These are phyloP conservation scores for Syrmaticus mikado DNA, from an alignment of 2,113 vertebrate species.

Conservation along the genomic window DNA sequence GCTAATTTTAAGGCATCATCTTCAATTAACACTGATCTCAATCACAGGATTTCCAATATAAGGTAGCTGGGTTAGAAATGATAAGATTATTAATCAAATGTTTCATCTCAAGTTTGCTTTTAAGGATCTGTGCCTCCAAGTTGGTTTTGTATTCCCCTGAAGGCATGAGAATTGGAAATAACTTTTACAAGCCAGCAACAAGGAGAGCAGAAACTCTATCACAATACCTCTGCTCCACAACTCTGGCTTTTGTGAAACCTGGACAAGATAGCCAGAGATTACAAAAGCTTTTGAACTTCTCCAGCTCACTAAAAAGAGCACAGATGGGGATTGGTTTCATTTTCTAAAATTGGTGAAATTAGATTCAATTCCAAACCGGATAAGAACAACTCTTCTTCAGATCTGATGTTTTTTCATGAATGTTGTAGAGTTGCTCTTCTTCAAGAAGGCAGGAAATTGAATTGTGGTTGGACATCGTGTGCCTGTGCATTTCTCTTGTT, in stretches of 20 bases:
- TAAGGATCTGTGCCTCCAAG: neutral
- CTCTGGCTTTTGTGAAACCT: neutral
- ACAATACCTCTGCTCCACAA: neutral
- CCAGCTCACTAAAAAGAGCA: neutral
- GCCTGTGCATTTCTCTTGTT: neutral
- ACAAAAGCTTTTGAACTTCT: neutral
- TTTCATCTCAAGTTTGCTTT: conserved; percentile 19
- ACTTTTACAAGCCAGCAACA: neutral
- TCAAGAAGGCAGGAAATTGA: neutral
- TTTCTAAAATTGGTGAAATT: neutral
- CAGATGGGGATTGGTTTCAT: neutral
- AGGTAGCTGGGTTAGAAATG: neutral
- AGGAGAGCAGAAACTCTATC: neutral
- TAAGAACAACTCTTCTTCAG: neutral
- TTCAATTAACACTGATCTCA: conserved; percentile 56
- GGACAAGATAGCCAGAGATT: neutral
- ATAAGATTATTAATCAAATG: conserved; percentile 39
- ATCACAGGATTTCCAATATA: conserved; percentile 12
- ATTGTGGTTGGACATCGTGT: fast-evolving
- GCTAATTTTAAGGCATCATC: conserved; percentile 43
- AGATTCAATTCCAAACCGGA: neutral
- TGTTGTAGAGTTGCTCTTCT: fast-evolving
- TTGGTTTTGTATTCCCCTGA: fast-evolving
- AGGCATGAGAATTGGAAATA: neutral
- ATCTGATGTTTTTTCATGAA: fast-evolving